Conservation (phyloP, 2,113 vertebrate species). For the Passer montanus region DNA sequence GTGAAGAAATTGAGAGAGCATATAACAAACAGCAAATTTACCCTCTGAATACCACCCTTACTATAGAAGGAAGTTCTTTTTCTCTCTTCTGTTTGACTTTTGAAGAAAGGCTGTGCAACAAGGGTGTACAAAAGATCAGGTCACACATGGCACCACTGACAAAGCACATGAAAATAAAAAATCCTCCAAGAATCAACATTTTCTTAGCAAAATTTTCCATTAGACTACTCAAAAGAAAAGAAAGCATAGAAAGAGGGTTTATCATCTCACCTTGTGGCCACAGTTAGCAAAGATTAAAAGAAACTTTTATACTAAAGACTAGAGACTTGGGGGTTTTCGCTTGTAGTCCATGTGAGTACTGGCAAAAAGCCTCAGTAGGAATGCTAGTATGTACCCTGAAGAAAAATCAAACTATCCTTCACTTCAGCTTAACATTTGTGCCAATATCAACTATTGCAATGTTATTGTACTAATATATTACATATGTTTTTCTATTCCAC, state of each 20-base stretch:
- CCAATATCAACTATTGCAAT: neutral
- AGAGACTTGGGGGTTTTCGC: rapidly evolving
- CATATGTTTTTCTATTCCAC: neutral
- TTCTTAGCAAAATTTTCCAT: neutral
- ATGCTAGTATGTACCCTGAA: neutral
- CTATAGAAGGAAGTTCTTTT: neutral
- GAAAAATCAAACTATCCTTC: neutral
- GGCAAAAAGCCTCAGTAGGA: neutral
- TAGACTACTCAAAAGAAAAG: neutral
- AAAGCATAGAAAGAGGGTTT: neutral
- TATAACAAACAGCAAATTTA: neutral
- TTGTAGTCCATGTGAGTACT: neutral
- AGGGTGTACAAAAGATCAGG: neutral
- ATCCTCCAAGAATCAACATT: neutral
- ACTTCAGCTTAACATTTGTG: neutral
- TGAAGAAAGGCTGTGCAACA: neutral
- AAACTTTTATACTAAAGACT: neutral
- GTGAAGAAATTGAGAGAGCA: neutral
- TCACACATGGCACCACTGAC: neutral
- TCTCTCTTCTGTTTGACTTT: neutral
- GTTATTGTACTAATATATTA: neutral
- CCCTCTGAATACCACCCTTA: neutral
- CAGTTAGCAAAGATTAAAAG: neutral
- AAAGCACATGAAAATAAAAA: neutral
- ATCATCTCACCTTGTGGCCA: neutral